Base-by-base conservation (phyloP, 2,888 invertebrate species). In the Drosophila yooni region DNA sequence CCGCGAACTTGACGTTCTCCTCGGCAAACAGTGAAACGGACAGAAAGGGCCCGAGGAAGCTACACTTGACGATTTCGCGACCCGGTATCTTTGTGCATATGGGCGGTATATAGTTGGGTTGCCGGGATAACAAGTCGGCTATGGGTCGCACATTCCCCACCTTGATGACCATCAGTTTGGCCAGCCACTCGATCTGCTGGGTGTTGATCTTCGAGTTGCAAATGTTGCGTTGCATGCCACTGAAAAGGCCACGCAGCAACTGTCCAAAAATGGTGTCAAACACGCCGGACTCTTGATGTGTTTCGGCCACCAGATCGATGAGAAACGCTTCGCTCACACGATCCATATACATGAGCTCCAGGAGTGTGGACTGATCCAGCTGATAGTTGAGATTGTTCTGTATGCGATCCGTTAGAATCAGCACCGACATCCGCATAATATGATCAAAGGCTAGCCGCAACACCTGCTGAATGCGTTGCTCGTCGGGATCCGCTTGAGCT, bases 11-110 rank as follows among this genome's bases (percentile, higher is more conserved):
- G 0, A 97, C 97, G 92, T 97, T 97, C 92, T 99, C 99, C 91
- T 99, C 99, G 43, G 97, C 98, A 93, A 99, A 98, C 2, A 98
- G 95, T 0, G 99, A 98, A 0, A 99, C 95, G 13, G 96, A 96
- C 77, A 99, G 94, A 93, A 99, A 99, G 0, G 99, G 98, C 21
- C 98, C 99, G 10, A 99, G 94, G 91, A 96, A 98, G 66, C 98
- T 97, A 54, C 96, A 95, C 60, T 96, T 95, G 0, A 97, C 96
- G 67, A 99, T 94, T 93, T 99, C 99, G 50, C 98, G 94, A 0
- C 99, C 99, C 0, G 95, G 94, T 8, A 96, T 96, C 2, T 95
- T 95, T 2, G 97, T 96, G 81, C 96, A 94, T 2, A 96, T 93
- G 13, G 95, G 95, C 0, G 97, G 97, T 69, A 95, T 91, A 93